Evolutionary conservation across 1,140 invertebrate genomes (phyloP).

Genomic region (Scylla paramamosain): DNA sequence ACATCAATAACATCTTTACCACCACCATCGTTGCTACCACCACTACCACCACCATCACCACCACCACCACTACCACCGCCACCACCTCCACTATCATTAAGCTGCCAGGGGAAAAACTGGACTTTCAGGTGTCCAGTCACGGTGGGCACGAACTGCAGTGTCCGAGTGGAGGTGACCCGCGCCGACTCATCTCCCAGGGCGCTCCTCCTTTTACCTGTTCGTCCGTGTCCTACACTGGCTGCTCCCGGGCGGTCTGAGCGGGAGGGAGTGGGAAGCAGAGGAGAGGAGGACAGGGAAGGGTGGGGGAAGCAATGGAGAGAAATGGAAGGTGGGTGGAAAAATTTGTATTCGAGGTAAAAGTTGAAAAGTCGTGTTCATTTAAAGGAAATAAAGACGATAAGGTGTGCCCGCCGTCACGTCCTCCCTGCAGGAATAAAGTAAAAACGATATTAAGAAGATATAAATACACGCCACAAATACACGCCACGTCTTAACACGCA

Average conservation of each 20-base stretch:
- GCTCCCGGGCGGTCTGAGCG: not conserved
- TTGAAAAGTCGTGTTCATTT: not conserved
- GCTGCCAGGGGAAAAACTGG: slow-evolving; percentile 10
- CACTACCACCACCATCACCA: not conserved
- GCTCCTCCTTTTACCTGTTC: not conserved
- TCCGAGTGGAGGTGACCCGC: slow-evolving; percentile 8
- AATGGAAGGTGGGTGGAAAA: not conserved
- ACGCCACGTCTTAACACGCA: not conserved
- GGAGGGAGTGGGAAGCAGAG: not conserved
- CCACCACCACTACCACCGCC: not conserved
- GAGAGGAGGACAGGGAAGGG: not conserved
- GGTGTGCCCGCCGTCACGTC: not conserved
- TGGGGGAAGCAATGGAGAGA: not conserved
- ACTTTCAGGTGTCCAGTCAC: slow-evolving; percentile 20
- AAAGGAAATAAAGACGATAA: not conserved
- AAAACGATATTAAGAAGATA: not conserved
- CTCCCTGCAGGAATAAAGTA: not conserved
- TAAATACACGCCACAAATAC: too few species aligned
- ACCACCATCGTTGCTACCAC: not conserved
- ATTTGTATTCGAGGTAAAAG: not conserved
- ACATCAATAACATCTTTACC: slow-evolving; percentile 9
- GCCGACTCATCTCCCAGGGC: not conserved
- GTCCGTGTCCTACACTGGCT: not conserved
- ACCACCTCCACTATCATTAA: not conserved
- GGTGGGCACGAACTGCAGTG: slow-evolving; percentile 17